Evolutionary conservation across 2,888 invertebrate species (phyloP), one percentile per base, ranked within the genome.

Genomic region (Polyploca ridens): DNA sequence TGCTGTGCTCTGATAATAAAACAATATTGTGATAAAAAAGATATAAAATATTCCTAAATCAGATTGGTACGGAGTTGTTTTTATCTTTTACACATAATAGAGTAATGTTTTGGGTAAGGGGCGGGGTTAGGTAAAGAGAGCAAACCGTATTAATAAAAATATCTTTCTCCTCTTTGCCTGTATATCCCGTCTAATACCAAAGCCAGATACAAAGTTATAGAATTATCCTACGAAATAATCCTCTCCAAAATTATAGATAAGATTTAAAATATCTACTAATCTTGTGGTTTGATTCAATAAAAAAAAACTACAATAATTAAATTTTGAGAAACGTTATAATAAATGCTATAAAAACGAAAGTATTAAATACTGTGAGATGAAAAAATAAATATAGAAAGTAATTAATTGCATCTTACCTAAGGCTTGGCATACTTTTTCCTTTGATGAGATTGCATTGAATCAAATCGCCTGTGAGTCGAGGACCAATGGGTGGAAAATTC

Each of bases 341-440:
- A 19, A 27, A 27, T 27, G 19, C 61, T 61, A 61, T 16, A 41
- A 13, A 41, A 35, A 35, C 16, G 35, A 16, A 16, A 35, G 38
- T 59, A 38, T 38, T 16, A 35, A 59, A 59, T 16, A 61, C 14
- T 13, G 16, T 62, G 49, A 44, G 59, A 62, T 61, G 7, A 64
- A 64, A 68, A 60, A 68, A 60, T 58, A 63, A 61, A 65, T 62
- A 70, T 68, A 67, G 13, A 57, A 66, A 62, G 8, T 7, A 59
- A 63, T 16, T 46, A 46, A n/a, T 16, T 57, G n/a, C 62, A 63
- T 78, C 94, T 93, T 93, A 98, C 98, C 98, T 98, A 69, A 99
- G 94, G 84, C 98, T 98, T 4, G 99, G 99, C 98, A 99, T 98
- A 94, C 98, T 99, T 93, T 98, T 98, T 69, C 99, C 98, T 94